phyloP scores from a whole-genome alignment of 2,888 invertebrate species.

The Ypsolopha scabrella region DNA sequence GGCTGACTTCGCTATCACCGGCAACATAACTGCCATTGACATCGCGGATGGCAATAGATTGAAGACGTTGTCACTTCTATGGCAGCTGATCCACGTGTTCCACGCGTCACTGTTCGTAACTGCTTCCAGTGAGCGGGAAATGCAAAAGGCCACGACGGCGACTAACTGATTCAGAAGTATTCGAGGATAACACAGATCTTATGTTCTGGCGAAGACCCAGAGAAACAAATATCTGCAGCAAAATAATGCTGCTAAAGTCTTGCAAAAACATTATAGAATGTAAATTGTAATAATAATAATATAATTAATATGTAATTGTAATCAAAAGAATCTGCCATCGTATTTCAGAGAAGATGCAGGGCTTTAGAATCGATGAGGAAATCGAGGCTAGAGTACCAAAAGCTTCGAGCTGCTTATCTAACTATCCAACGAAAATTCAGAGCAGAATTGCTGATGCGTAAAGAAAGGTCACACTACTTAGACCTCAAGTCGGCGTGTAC shows the following conservation, averaged over 20 bases:
- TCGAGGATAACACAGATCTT: conserved; percentile 37
- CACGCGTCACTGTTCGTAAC: conserved; percentile 79
- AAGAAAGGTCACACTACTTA: conserved; percentile 26
- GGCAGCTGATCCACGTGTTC: conserved; percentile 90
- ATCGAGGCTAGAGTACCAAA: conserved; percentile 21
- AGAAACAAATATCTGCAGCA: conserved; percentile 17
- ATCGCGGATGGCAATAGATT: conserved; percentile 91
- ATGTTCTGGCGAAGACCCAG: conserved; percentile 19
- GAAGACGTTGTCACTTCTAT: conserved; percentile 87
- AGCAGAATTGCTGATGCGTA: conserved; percentile 40
- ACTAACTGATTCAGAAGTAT: conserved; percentile 49
- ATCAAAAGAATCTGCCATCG: conserved; percentile 23
- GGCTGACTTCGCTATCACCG: conserved; percentile 71
- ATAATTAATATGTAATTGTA: no score
- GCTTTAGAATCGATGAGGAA: conserved; percentile 34
- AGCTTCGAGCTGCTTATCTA: conserved; percentile 30
- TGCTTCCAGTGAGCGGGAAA: conserved; percentile 65
- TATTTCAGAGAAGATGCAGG: conserved; percentile 43
- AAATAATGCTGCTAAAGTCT: conserved; percentile 22
- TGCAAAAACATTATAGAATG: conserved; percentile 49
- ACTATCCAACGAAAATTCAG: conserved; percentile 49
- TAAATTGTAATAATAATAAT: conserved; percentile 29
- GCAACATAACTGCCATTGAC: conserved; percentile 79
- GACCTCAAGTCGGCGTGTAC: conserved; percentile 30
- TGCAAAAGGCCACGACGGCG: conserved; percentile 37